Evolutionary conservation across 2,113 vertebrate species (phyloP).

Genomic region (Sterrhoptilus dennistouni): DNA sequence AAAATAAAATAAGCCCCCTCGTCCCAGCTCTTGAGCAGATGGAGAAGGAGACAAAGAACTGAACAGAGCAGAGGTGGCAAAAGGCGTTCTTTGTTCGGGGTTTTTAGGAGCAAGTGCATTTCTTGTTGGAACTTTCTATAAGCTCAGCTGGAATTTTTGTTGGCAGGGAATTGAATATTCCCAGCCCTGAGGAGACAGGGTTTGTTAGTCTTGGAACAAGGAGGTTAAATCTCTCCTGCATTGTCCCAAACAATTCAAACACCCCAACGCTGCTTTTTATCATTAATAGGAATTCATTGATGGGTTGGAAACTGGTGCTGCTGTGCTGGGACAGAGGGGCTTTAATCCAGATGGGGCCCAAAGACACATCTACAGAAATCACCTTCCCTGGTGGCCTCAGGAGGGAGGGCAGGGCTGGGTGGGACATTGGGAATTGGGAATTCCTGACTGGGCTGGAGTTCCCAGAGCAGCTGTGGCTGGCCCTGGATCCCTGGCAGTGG

Average conservation of each 20-base stretch:
- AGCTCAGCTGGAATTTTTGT: neutral
- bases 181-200: neutral
- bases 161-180: neutral
- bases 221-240: neutral
- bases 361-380: neutral
- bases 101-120: neutral
- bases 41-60: neutral
- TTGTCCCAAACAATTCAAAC: neutral
- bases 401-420: accelerated
- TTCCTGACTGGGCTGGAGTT: neutral
- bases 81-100: neutral
- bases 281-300: neutral
- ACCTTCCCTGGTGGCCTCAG: neutral
- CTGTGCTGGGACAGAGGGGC: neutral
- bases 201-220: neutral
- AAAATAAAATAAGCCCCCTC: neutral
- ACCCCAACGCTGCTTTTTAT: neutral
- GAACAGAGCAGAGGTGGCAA: neutral
- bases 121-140: neutral
- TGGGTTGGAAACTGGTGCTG: neutral
- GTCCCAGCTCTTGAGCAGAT: neutral
- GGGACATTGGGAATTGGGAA: neutral
- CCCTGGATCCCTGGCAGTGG: neutral
- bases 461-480: neutral
- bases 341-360: no score